Evolutionary conservation across 2,797 vertebrate species (phyloP).

Genomic region (Oreortyx pictus): DNA sequence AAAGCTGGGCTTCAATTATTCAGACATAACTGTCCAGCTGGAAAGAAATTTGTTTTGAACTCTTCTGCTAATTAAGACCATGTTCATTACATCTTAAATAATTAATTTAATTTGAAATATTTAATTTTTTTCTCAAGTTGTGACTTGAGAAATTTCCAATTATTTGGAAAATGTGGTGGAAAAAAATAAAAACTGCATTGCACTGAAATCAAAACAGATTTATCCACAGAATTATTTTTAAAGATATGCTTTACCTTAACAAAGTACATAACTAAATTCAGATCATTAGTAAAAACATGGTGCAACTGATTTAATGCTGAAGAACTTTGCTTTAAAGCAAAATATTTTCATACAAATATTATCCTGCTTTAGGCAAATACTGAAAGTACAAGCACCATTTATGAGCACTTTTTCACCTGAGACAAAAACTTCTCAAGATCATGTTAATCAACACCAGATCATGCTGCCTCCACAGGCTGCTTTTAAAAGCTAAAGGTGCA

Average conservation of each 20-base stretch:
- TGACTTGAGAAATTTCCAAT: not conserved
- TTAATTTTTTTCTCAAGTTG: not conserved
- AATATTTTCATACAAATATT: not conserved
- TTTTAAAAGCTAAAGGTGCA: slow-evolving; percentile 53
- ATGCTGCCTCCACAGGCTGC: slow-evolving; percentile 3
- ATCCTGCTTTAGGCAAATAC: not conserved
- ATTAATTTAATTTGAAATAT: not conserved
- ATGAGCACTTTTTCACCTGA: not conserved
- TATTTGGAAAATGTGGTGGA: not conserved
- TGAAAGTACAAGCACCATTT: not conserved
- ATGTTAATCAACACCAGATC: not conserved
- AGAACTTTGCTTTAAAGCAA: not conserved
- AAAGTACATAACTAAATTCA: not conserved
- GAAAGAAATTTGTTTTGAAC: slow-evolving; percentile 42
- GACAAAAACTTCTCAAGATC: slow-evolving; percentile 36
- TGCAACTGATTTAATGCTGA: not conserved
- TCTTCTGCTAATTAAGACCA: slow-evolving; percentile 6
- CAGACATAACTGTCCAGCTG: not conserved
- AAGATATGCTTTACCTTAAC: not conserved
- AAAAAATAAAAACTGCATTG: not conserved
- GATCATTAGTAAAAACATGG: not conserved
- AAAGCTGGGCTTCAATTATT: not conserved
- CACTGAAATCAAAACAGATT: not conserved
- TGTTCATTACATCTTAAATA: not conserved
- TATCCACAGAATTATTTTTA: not conserved